Evolutionary conservation across 2,888 invertebrate genomes (phyloP), one percentile per base, ranked within the genome.

Genomic region (Eubasilissa splendida): DNA sequence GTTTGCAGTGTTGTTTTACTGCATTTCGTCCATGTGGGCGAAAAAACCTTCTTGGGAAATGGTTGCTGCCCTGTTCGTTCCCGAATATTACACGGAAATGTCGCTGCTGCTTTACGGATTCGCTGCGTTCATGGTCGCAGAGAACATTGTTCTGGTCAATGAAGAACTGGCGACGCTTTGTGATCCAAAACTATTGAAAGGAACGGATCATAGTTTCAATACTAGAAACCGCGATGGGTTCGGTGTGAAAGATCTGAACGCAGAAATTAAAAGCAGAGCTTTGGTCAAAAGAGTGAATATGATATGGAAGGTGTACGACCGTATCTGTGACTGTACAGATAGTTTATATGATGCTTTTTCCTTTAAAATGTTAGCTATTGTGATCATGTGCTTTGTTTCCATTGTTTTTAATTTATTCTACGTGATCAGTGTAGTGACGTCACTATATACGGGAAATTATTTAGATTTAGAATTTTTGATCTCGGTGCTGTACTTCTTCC

Each of bases 361-460:
- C 5, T 68, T 50, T 50, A 68, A 68, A n/a, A 66, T 66, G n/a
- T 66, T 50, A n/a, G 14, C 50, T 0, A 66, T 66, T 12, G 50
- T 66, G 50, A 42, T 11, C 4, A 14, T 14, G n/a, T n/a, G 42
- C 0, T 66, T 68, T n/a, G 42, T 66, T 14, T 66, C 66, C 2
- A 42, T 66, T 14, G 66, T 66, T 2, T 50, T 66, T 12, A 66
- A 66, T n/a, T 66, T 50, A 11, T 66, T 66, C n/a, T 66, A 66
- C 50, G 66, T 66, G 7, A 33, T 66, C 7, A 50, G 66, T n/a
- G 50, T 14, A 9, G 66, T 8, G 9, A 66, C 66, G 12, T 50
- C 52, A 1, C n/a, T 66, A n/a, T 66, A 66, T 50, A 42, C 9
- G 4, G 66, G 66, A 3, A 50, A 42, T 9, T 50, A 50, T n/a